phyloP scores from a whole-genome alignment of 2,888 invertebrate genomes.

The Philereme transversata region DNA sequence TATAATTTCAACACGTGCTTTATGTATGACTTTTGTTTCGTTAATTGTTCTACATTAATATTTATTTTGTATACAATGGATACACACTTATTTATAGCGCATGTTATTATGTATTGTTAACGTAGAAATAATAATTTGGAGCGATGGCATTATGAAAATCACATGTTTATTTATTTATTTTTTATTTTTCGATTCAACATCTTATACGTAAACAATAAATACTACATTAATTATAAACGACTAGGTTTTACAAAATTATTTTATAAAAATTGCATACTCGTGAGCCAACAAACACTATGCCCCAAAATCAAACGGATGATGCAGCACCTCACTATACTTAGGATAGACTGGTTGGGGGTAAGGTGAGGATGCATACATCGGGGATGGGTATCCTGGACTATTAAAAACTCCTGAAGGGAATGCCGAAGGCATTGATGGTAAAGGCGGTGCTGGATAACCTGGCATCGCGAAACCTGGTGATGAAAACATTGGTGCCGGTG shows the following conservation, averaged over 20 bases:
- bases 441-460: constrained; percentile 2
- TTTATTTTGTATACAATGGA: neutral
- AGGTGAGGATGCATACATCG: constrained; percentile 11
- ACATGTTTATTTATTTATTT: too few species aligned
- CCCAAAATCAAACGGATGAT: constrained; percentile 18
- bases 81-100: too few species aligned
- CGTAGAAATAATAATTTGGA: too few species aligned
- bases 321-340: constrained; percentile 24
- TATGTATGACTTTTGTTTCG: constrained; percentile 5
- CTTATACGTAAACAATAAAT: too few species aligned
- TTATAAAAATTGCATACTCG: too few species aligned
- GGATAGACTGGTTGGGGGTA: constrained; percentile 14
- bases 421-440: constrained; percentile 7
- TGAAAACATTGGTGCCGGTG: constrained; percentile 10
- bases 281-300: neutral
- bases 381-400: constrained; percentile 4
- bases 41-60: constrained; percentile 2
- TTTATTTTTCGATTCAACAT: too few species aligned
- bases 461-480: constrained; percentile 9
- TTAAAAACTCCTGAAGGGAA: constrained; percentile 12
- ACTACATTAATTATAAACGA: too few species aligned
- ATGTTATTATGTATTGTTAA: too few species aligned
- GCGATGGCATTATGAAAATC: too few species aligned
- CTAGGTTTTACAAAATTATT: too few species aligned
- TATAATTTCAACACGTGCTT: neutral